Conservation (phyloP, 92 coral and sea anemone species). For the Isaurus tuberculatus region DNA sequence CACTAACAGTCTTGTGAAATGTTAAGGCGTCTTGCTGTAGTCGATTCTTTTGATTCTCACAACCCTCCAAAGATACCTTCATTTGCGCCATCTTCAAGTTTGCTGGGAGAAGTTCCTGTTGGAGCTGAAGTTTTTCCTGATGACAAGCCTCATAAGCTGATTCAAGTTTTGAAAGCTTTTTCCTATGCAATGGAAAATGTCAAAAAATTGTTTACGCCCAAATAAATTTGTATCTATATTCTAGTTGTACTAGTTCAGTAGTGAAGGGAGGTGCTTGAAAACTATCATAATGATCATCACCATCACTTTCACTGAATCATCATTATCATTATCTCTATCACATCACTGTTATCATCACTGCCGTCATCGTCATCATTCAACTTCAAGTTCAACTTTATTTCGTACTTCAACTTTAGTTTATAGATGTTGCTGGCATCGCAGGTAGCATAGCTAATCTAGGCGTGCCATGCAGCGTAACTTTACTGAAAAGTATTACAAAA, state of each 20-base stretch:
- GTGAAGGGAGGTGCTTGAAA: too few species aligned
- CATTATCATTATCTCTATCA: not conserved
- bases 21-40: constrained; percentile 78
- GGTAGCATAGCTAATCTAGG: too few species aligned
- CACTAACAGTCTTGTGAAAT: constrained; percentile 79
- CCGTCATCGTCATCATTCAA: too few species aligned
- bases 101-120: constrained; percentile 81
- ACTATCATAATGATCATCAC: not conserved
- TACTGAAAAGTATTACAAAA: too few species aligned
- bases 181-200: not conserved
- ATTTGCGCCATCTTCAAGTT: constrained; percentile 82
- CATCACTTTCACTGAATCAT: not conserved
- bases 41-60: constrained; percentile 76
- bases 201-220: not conserved
- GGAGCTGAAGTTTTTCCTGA: constrained; percentile 81
- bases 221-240: too few species aligned
- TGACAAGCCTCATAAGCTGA: constrained; percentile 82
- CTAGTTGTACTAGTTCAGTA: too few species aligned
- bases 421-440: too few species aligned
- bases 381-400: too few species aligned
- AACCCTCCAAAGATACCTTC: constrained; percentile 77
- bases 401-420: too few species aligned
- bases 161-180: constrained; percentile 77
- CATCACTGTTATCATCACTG: too few species aligned
- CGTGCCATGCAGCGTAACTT: too few species aligned